Evolutionary conservation across 92 coral and sea anemone genomes (phyloP), one percentile per base, ranked within the genome.

Genomic region (Epizoanthus illoricatus): DNA sequence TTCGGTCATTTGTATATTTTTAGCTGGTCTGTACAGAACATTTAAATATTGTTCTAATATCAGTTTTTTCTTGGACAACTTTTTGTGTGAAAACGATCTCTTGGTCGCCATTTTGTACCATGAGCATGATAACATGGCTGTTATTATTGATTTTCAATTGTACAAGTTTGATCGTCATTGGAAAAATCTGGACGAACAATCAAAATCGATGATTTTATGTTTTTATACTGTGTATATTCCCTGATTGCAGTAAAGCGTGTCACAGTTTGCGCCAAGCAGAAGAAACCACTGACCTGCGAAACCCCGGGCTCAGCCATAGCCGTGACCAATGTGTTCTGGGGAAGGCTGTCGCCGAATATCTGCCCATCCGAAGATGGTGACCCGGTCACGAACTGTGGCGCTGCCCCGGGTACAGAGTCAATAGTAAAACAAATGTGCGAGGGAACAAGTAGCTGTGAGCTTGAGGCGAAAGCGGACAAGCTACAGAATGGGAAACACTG

Each of bases 361-460:
- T 95, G 98, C 65, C 98, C 98, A 43, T 95, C 98, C 24, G 98
- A 95, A 41, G 98, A 95, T 66, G 98, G 98, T 8, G 98, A 95
- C 66, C 98, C 93, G 5, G 80, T 85, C 54, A 89, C 86, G 41
- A 84, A 95, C 71, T 95, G 98, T 74, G 85, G 63, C 57, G 86
- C 89, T 18, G 91, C 98, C 42, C 93, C 94, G 49, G 97, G 92
- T 75, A 86, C 97, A 0, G 87, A 89, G 28, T 92, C 84, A 39
- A 92, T 94, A n/a, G 97, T 97, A 54, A 97, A 92, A 84, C 84
- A 89, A 33, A 90, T 90, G 94, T 97, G 99, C 73, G 98, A 97
- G 71, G 99, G 99, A 47, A 91, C 91, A 85, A 95, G 98, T 4
- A 91, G 97, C 63, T 97, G 99, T 63, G 79, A 93, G 23, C 81